Evolutionary conservation across 2,797 vertebrate species (phyloP), one percentile per base, ranked within the genome.

Genomic region (Xyrichtys novacula): DNA sequence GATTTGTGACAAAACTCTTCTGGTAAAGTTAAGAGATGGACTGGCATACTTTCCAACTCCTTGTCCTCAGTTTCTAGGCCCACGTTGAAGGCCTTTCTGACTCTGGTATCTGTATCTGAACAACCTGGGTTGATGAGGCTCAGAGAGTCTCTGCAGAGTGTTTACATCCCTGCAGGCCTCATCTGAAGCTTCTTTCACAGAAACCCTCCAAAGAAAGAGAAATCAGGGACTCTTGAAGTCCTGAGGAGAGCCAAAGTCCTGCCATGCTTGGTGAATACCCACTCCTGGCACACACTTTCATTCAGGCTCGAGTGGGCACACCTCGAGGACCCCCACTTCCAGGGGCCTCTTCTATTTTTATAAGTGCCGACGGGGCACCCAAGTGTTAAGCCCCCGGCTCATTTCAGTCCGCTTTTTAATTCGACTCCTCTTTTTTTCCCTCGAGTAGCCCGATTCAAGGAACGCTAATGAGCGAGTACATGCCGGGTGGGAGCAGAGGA

Each of bases 241-340:
- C 71, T 10, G 25, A 60, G 57, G 77, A 73, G 79, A 66, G 79
- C 78, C 85, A 80, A 36, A 85, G 80, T 74, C 81, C 82, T 78
- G 82, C 86, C 74, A 85, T 85, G 82, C 79, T 65, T 67, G 56
- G 57, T 80, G 79, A 88, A 88, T 71, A 63, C 77, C 72, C 71
- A 72, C 73, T 85, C 75, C 69, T 86, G 80, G 84, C 76, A 81
- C 86, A 82, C 85, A 81, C 81, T 79, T 83, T 76, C 43, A 83
- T 88, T 88, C 80, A 85, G 57, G 50, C 76, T 86, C 2, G 66
- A 90, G 88, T 91, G 85, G 76, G 83, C 63, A 80, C 80, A 85
- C 80, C 86, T 81, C 76, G 22, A 79, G 76, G 58, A 80, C 72
- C 78, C 60, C 78, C 76, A 47, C 68, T 85, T 81, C 69, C 40